Conservation (phyloP, 2,797 vertebrate genomes). For the Echiichthys vipera region DNA sequence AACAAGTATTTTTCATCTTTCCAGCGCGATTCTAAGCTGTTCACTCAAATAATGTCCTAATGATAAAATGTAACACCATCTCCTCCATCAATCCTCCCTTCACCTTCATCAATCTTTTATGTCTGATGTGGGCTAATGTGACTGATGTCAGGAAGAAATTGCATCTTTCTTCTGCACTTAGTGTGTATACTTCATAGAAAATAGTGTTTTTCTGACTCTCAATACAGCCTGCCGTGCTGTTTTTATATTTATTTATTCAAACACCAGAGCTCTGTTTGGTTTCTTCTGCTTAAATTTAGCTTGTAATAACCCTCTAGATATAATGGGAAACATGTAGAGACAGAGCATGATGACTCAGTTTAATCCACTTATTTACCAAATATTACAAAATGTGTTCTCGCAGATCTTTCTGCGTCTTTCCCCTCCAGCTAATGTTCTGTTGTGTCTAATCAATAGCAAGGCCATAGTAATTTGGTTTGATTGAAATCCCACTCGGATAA, state of each 20-base stretch:
- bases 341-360: conserved; percentile 55
- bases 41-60: background rate
- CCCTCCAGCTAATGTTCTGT: conserved; percentile 72
- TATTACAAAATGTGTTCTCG: conserved; percentile 58
- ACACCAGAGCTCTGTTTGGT: conserved; percentile 13
- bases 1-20: conserved; percentile 17
- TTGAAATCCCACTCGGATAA: conserved; percentile 78
- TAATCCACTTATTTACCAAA: conserved; percentile 65
- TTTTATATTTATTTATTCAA: conserved; percentile 21
- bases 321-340: conserved; percentile 50
- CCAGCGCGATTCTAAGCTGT: background rate
- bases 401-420: conserved; percentile 49
- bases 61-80: background rate
- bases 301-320: conserved; percentile 41
- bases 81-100: conserved; percentile 1
- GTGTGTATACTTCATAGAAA: conserved; percentile 20
- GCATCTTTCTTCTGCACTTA: conserved; percentile 46
- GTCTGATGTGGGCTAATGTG: conserved; percentile 13
- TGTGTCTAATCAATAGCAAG: conserved; percentile 76
- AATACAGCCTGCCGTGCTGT: background rate
- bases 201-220: conserved; percentile 9
- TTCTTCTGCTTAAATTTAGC: conserved; percentile 38
- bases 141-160: conserved; percentile 26
- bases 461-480: conserved; percentile 75
- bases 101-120: conserved; percentile 14